Evolutionary conservation across 2,797 vertebrate genomes (phyloP), one percentile per base, ranked within the genome.

Genomic region (Acipenser ruthenus): DNA sequence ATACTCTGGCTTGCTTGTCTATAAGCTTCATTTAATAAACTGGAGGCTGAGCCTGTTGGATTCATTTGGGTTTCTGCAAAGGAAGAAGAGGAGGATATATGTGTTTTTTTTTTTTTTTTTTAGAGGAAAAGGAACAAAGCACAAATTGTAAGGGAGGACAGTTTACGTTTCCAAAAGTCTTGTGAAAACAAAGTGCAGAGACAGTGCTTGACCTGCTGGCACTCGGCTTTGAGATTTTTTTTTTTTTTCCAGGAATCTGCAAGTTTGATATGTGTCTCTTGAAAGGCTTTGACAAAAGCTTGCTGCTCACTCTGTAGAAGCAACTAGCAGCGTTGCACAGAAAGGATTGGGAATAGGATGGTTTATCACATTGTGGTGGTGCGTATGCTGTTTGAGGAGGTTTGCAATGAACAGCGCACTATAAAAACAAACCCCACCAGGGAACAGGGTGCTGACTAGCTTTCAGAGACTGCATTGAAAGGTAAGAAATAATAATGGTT

Each of bases 401-500:
- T 77, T 64, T 82, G 58, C 71, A 66, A 83, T 84, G 77, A 81
- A 77, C 82, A 82, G 79, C 80, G 76, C 69, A 58, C 76, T 71
- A 79, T 74, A 72, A 73, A 65, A 65, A 74, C n/a, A 83, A 77
- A 78, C 67, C 11, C 13, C 73, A 68, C 1, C 50, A 64, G 50
- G 68, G 75, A 60, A 72, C 75, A 69, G 51, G 7, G 53, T 15
- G 51, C 52, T 77, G 71, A 23, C 75, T 67, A 67, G 52, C 47
- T 68, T 67, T 65, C 50, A 10, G 59, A 67, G 49, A 77, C 72
- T 5, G 59, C 11, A 69, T 73, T 85, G 77, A 72, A 84, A 85
- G 91, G 94, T 96, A 86, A 91, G 87, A 60, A 65, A 13, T 63
- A 71, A 71, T 75, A 71, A 67, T 23, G 50, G 23, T 37, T 4